Base-by-base conservation (phyloP, 2,888 invertebrate species). In the Agriopis aurantiaria region DNA sequence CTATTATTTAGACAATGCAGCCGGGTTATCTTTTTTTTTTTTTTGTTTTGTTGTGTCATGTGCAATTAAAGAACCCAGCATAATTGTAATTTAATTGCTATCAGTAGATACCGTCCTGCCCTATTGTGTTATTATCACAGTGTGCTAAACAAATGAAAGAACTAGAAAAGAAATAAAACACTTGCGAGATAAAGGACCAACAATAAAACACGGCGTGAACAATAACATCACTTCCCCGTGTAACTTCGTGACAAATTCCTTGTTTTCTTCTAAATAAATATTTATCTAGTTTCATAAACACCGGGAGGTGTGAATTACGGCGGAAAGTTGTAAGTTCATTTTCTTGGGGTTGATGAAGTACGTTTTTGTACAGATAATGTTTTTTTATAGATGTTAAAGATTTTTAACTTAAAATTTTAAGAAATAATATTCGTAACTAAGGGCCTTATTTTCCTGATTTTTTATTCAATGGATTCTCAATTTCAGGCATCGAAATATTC, bases 261-360 rank as follows among this genome's bases (percentile, higher is more conserved):
- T 70, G 66, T 66, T 70, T 71, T 71, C 75, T 71, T 72, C 65
- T 46, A 40, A 65, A 70, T 69, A 73, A 72, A 68, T 67, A 56
- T 78, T 71, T 69, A 67, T 70, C 68, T 75, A 69, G 64, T 68
- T 69, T 60, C 61, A 59, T 59, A 74, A 71, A 72, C 55, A 74
- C 69, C 55, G 58, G 60, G 63, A 59, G 59, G 60, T 64, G 74
- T 72, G 74, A 75, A 76, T 68, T 57, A 52, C 11, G 49, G 59
- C 33, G 41, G 17, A 11, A 43, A 57, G 43, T 57, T 57, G 41
- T 14, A 10, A 43, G 43, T 14, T 57, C 14, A n/a, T 14, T 57
- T 57, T 41, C 8, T 8, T n/a, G 40, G n/a, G 12, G n/a, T 45
- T 17, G 17, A n/a, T 33, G 33, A 33, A 33, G 33, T 33, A 33